Conservation (phyloP, 2,888 invertebrate genomes). For the Metalampra italica region DNA sequence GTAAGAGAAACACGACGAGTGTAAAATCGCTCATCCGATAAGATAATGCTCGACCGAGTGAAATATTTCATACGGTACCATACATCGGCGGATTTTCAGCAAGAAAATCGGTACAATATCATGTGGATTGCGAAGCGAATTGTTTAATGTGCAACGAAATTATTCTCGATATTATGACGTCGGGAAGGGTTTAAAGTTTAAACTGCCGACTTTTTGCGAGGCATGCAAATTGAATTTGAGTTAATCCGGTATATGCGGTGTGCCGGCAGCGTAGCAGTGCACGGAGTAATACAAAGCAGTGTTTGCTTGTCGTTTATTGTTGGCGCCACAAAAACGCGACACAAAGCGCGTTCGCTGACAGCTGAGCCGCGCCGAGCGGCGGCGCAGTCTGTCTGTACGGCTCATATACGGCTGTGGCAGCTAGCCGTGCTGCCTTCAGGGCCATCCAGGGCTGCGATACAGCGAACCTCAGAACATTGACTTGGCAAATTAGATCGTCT, state of each 20-base stretch:
- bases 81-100: conserved; percentile 26
- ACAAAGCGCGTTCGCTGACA: conserved; percentile 59
- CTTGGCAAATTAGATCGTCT: too few relatives aligned
- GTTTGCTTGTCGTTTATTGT: conserved; percentile 73
- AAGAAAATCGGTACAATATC: conserved; percentile 7
- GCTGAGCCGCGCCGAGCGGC: conserved; percentile 40
- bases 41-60: conserved; percentile 35
- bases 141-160: conserved; percentile 15
- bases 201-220: conserved; percentile 32
- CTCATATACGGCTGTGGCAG: background rate
- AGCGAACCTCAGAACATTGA: background rate
- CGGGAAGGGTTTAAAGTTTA: conserved; percentile 26
- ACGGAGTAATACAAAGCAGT: conserved; percentile 54
- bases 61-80: conserved; percentile 31
- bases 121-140: conserved; percentile 24
- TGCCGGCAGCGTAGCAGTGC: conserved; percentile 50
- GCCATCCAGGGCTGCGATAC: background rate
- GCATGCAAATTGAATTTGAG: conserved; percentile 64
- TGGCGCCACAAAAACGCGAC: conserved; percentile 50
- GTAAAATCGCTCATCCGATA: conserved; percentile 55
- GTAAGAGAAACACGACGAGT: conserved; percentile 52
- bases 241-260: conserved; percentile 54
- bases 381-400: conserved; percentile 3
- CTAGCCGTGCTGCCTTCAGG: too few relatives aligned
- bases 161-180: conserved; percentile 20